Conservation (phyloP, 2,113 vertebrate genomes). For the Ovibos moschatus region DNA sequence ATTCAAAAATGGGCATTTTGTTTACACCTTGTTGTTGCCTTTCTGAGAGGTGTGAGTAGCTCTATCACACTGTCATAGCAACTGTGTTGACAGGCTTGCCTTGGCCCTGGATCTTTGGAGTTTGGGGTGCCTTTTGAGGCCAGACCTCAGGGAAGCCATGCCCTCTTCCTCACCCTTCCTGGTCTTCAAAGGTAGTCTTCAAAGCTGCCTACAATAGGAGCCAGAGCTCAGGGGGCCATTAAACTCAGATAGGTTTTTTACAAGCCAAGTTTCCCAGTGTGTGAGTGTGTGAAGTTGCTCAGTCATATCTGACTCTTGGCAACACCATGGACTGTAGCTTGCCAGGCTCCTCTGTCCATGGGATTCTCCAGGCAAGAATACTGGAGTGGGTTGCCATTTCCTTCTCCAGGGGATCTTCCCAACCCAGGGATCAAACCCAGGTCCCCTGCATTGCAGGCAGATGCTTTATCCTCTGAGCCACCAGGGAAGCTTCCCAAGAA, state of each 20-base stretch:
- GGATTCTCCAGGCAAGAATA: no score
- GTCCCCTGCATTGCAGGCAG: no score
- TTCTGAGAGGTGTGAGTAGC: neutral
- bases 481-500: neutral
- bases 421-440: no score
- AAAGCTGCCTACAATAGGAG: neutral
- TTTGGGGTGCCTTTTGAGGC: neutral
- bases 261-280: neutral
- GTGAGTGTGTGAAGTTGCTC: no score
- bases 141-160: neutral
- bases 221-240: neutral
- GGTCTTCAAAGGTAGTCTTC: neutral
- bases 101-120: neutral
- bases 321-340: no score
- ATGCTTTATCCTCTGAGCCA: no score
- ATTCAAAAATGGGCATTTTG: neutral
- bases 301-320: no score
- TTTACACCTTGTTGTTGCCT: neutral
- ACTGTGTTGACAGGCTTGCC: neutral
- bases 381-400: no score
- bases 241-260: neutral
- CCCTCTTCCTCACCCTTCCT: neutral
- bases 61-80: neutral
- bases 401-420: no score
- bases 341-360: no score